Percentiles rank a stretch among this genome's conserved stretches.
These are phyloP conservation scores for Orientallactaga sibirica DNA, from an alignment of 2,797 vertebrate species.

Conservation along the genomic window DNA sequence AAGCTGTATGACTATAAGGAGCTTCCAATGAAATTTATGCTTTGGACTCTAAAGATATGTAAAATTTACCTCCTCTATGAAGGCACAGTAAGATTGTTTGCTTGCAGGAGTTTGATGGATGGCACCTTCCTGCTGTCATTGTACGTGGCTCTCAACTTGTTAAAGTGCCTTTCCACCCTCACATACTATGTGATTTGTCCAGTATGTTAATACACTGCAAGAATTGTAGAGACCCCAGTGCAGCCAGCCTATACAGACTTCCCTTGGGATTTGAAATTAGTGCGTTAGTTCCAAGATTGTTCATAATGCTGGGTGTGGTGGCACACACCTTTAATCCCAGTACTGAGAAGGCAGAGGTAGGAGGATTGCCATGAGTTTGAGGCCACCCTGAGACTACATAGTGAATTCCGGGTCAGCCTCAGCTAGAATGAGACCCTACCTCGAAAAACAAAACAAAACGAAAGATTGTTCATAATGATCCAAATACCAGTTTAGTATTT, in stretches of 20 bases:
- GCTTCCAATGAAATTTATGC: conserved; percentile 50
- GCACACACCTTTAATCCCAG: too few species aligned
- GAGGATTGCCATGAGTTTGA: too few species aligned
- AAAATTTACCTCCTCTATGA: conserved; percentile 26
- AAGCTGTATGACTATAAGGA: conserved; percentile 7
- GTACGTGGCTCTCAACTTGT: neutral
- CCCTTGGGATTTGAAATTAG: conserved; percentile 42
- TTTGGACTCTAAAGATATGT: neutral
- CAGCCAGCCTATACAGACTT: neutral
- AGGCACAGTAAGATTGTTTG: neutral
- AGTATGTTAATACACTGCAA: neutral
- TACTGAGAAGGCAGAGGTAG: too few species aligned
- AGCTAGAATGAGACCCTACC: too few species aligned
- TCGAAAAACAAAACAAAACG: too few species aligned
- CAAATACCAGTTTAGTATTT: neutral
- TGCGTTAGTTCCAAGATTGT: conserved; percentile 36
- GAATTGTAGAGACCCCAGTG: neutral
- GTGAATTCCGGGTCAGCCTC: too few species aligned
- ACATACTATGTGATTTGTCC: neutral
- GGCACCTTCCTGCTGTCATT: neutral
- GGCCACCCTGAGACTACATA: too few species aligned
- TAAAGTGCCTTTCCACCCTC: neutral
- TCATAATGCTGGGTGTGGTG: neutral
- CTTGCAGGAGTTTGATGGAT: neutral
- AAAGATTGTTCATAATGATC: conserved; percentile 41